These are phyloP conservation scores for Callaeas wilsoni DNA, from an alignment of 2,113 vertebrate genomes.

Conservation along the genomic window DNA sequence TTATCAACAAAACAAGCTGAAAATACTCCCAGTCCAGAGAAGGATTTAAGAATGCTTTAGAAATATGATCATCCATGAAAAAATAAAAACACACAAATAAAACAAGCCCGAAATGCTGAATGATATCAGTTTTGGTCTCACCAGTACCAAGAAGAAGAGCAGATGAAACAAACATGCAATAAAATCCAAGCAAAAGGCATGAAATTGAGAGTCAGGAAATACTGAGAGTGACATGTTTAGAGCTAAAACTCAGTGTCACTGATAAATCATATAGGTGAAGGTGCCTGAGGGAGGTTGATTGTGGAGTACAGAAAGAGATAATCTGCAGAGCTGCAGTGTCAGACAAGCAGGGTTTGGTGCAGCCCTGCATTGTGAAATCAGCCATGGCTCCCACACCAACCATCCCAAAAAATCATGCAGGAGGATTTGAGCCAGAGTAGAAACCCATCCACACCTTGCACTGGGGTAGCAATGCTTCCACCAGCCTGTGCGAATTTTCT, in stretches of 20 bases:
- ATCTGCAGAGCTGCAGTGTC: neutral
- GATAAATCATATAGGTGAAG: neutral
- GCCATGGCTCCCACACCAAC: fast-evolving
- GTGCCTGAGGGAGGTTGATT: neutral
- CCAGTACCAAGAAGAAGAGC: neutral
- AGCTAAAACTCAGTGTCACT: neutral
- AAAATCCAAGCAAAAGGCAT: neutral
- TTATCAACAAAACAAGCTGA: neutral
- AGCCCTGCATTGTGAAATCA: neutral
- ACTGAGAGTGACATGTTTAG: neutral
- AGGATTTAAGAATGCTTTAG: neutral
- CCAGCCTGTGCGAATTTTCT: neutral
- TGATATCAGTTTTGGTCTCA: neutral
- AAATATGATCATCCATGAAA: neutral
- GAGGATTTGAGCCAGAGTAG: neutral
- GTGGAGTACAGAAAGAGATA: neutral
- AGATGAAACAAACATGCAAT: neutral
- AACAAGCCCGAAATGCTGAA: neutral
- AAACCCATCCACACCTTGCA: neutral
- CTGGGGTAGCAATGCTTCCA: no score
- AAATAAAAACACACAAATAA: neutral
- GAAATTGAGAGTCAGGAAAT: neutral
- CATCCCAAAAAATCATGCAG: fast-evolving
- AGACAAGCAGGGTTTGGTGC: neutral
- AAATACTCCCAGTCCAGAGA: neutral